Evolutionary conservation across 2,113 vertebrate species (phyloP).

Genomic region (Ceratotherium simum): DNA sequence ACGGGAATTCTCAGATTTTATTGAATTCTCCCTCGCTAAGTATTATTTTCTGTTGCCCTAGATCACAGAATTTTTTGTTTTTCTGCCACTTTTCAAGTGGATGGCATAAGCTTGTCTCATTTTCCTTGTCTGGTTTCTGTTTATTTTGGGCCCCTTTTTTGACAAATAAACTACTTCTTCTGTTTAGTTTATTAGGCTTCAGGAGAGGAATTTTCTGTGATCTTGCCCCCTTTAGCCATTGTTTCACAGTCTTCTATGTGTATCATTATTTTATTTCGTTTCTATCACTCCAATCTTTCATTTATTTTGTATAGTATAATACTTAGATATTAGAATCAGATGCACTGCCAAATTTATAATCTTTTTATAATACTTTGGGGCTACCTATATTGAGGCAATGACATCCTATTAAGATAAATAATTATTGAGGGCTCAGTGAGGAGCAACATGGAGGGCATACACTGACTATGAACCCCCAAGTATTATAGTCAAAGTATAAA

Average conservation of each 20-base stretch:
- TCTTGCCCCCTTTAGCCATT: background rate
- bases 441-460: background rate
- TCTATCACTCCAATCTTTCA: background rate
- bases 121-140: background rate
- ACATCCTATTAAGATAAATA: background rate
- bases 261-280: background rate
- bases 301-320: slow-evolving; percentile 13
- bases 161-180: slow-evolving; percentile 28
- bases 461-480: background rate
- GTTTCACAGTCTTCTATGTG: background rate
- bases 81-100: background rate
- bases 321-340: slow-evolving; percentile 34
- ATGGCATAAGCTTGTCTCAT: background rate
- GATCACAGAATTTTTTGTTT: background rate
- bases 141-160: background rate
- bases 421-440: background rate
- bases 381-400: background rate
- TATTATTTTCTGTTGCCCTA: background rate
- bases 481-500: background rate
- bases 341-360: background rate
- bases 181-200: background rate
- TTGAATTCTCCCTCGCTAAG: background rate
- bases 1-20: background rate
- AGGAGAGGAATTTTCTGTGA: slow-evolving; percentile 1
- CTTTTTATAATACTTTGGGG: background rate